These are phyloP conservation scores for Falco cherrug DNA, from an alignment of 2,797 vertebrate genomes.

Conservation along the genomic window DNA sequence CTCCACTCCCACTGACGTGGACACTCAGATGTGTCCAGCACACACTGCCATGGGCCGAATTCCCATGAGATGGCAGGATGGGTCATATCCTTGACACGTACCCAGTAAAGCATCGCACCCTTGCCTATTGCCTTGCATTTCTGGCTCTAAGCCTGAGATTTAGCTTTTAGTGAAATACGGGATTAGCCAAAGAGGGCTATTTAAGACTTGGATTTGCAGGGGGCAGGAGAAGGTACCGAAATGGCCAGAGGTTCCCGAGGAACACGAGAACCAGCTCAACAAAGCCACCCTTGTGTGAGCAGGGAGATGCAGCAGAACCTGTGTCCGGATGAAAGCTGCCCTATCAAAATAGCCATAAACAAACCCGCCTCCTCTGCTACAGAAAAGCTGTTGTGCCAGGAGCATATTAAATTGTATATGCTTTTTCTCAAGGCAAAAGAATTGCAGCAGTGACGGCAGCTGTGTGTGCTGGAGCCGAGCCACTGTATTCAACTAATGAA, in stretches of 20 bases:
- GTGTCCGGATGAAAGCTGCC: conserved; percentile 57
- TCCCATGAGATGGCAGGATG: background rate
- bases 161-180: background rate
- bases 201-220: background rate
- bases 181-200: background rate
- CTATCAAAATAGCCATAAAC: conserved; percentile 66
- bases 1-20: background rate
- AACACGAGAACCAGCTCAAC: background rate
- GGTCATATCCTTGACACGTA: background rate
- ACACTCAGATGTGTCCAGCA: background rate
- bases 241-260: background rate
- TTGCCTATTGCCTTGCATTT: background rate
- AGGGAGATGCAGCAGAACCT: conserved; percentile 49
- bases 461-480: conserved; percentile 67
- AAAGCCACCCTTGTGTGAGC: background rate
- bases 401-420: conserved; percentile 75
- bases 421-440: conserved; percentile 71
- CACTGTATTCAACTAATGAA: conserved; percentile 21
- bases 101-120: conserved; percentile 13
- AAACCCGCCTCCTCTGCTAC: conserved; percentile 60
- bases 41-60: background rate
- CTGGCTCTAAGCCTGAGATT: background rate
- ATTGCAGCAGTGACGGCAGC: conserved; percentile 70
- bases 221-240: background rate
- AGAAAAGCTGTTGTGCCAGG: conserved; percentile 64